Conservation (phyloP, 2,888 invertebrate species). For the Amiota minor region DNA sequence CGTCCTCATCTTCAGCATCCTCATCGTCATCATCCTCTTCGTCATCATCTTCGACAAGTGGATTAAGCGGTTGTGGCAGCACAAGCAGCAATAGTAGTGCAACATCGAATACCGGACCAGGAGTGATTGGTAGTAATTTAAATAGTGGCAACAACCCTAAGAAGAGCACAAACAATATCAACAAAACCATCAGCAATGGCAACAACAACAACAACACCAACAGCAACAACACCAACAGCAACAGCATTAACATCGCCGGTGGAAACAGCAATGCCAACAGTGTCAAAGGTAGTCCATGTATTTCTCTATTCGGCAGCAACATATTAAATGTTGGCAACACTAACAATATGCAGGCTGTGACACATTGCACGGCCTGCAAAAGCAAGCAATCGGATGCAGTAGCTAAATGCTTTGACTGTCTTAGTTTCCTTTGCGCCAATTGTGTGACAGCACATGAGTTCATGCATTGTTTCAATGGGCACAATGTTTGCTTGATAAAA, state of each 20-base stretch:
- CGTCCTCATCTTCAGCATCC: slow-evolving; percentile 64
- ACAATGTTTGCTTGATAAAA: slow-evolving; percentile 82
- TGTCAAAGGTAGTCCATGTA: slow-evolving; percentile 50
- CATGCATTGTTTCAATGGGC: slow-evolving; percentile 99
- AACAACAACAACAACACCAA: slow-evolving; percentile 34
- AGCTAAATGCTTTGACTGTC: slow-evolving; percentile 96
- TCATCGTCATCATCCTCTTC: slow-evolving; percentile 59
- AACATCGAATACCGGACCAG: slow-evolving; percentile 72
- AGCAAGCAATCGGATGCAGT: slow-evolving; percentile 95
- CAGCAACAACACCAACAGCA: slow-evolving; percentile 43
- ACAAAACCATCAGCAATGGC: slow-evolving; percentile 21
- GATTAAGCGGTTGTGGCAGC: slow-evolving; percentile 77
- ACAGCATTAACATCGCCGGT: slow-evolving; percentile 36
- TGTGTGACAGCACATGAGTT: slow-evolving; percentile 99
- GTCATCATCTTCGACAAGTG: slow-evolving; percentile 69
- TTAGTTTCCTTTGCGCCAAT: slow-evolving; percentile 95
- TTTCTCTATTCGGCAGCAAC: slow-evolving; percentile 44
- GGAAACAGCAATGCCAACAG: slow-evolving; percentile 26
- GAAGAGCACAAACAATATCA: slow-evolving; percentile 25
- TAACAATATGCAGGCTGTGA: slow-evolving; percentile 72
- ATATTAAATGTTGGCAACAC: slow-evolving; percentile 73
- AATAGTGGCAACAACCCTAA: slow-evolving; percentile 42
- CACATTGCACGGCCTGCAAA: slow-evolving; percentile 96
- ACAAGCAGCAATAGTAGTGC: slow-evolving; percentile 73
- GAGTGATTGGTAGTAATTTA: slow-evolving; percentile 75